Evolutionary conservation across 1,140 invertebrate genomes (phyloP), one percentile per base, ranked within the genome.

Genomic region (Drosophila melanica): DNA sequence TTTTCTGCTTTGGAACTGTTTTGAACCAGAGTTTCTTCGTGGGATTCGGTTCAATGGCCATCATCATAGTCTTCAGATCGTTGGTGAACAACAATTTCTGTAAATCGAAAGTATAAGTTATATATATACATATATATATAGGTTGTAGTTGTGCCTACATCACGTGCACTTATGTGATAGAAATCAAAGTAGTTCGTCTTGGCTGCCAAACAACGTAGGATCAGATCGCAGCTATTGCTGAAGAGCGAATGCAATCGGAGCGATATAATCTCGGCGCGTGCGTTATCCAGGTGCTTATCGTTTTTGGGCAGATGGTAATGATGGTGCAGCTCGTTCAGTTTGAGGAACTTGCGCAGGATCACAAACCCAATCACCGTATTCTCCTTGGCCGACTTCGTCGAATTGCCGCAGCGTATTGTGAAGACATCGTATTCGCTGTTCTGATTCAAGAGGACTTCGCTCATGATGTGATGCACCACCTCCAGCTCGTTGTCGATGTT

Each of bases 321-420:
- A 6, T 55, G 23, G 4, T 30, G 47, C 3, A 90, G 55, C 4
- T 70, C 16, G 4, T 30, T 11, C 53, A 69, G 57, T 0, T 60
- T n/a, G 8, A 71, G 23, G 3, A 77, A 90, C 16, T 53, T 51
- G 7, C 79, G 57, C 0, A 91, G 5, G 1, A 89, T 63, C 20
- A 91, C 90, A 37, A 70, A 91, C 0, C 90, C 90, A 18, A 91
- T 73, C 5, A 71, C 16, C 1, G 74, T 82, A 35, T 91, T 91
- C 0, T 78, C 23, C 0, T 55, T 30, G 10, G 62, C 69, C 0
- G 80, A 35, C n/a, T 57, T 75, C 2, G 63, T 62, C 0, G 90
- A 89, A 33, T 89, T 59, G 0, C 90, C 90, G 27, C 85, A 90
- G 12, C 90, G 80, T 53, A 91, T 91, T 39, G 90, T 91, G 14